Percentiles rank a stretch among this genome's conserved stretches.
Conservation (phyloP, 2,888 invertebrate species). For the Himalopsyche japonica region DNA sequence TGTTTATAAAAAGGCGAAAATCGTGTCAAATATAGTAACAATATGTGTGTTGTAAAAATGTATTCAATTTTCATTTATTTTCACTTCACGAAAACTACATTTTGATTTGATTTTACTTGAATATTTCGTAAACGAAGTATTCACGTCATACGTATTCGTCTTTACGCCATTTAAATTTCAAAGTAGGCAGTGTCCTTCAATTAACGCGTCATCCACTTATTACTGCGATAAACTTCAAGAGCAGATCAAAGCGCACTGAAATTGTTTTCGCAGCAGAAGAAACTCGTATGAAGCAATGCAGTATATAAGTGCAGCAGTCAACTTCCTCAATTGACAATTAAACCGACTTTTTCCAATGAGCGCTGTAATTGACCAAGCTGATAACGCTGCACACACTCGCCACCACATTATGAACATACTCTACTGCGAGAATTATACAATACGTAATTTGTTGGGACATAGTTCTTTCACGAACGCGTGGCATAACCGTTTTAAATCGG, state of each 20-base stretch:
- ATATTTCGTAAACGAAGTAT: no score
- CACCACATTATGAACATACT: background rate
- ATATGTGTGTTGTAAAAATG: no score
- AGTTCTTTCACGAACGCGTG: background rate
- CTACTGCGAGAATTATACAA: background rate
- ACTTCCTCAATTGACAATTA: conserved; percentile 37
- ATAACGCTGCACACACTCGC: background rate
- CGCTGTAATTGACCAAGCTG: conserved; percentile 22
- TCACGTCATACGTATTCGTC: no score
- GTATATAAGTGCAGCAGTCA: background rate
- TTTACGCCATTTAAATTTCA: no score
- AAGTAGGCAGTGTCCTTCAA: no score
- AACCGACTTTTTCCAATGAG: conserved; percentile 31
- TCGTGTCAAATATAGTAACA: no score
- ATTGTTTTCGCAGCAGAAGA: background rate
- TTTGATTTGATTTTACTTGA: no score
- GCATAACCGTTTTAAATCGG: background rate
- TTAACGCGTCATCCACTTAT: no score
- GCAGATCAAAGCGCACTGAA: background rate
- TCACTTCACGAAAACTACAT: no score
- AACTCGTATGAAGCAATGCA: background rate
- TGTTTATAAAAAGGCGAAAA: no score
- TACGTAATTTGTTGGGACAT: background rate
- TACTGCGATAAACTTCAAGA: background rate
- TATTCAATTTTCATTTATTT: no score